These are phyloP conservation scores for Littorina saxatilis DNA, from an alignment of 1,140 invertebrate genomes.

Conservation along the genomic window DNA sequence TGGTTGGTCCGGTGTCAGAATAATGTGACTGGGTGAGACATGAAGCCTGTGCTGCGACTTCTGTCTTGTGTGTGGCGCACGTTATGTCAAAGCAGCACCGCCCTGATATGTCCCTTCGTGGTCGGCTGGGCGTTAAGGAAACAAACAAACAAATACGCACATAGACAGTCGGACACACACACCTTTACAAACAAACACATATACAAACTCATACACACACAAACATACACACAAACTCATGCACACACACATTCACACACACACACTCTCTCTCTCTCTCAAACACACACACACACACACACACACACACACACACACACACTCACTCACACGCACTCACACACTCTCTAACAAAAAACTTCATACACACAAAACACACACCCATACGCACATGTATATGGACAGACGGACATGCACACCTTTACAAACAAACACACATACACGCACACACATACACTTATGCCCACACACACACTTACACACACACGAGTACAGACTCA, in stretches of 20 bases:
- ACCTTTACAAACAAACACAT: background rate
- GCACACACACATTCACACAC: background rate
- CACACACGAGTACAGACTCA: background rate
- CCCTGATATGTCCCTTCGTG: no score
- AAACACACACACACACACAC: background rate
- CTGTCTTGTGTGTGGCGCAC: no score
- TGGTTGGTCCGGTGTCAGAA: no score
- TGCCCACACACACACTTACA: background rate
- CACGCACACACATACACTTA: background rate
- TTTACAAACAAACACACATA: background rate
- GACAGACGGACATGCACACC: background rate
- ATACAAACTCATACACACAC: no score
- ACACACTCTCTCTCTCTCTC: no score
- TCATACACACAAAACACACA: background rate
- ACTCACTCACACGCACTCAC: conserved; percentile 8
- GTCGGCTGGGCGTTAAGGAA: no score
- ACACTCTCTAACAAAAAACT: background rate
- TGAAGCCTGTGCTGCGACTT: no score
- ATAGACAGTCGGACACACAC: background rate
- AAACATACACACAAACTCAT: background rate
- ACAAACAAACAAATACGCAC: background rate
- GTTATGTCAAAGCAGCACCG: no score
- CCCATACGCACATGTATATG: background rate
- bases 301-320: conserved; percentile 3
- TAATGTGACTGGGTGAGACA: no score